A percentile compares a stretch with the other conserved stretches of the same genome.
phyloP scores from a whole-genome alignment of 2,888 invertebrate genomes.

The Syritta pipiens region DNA sequence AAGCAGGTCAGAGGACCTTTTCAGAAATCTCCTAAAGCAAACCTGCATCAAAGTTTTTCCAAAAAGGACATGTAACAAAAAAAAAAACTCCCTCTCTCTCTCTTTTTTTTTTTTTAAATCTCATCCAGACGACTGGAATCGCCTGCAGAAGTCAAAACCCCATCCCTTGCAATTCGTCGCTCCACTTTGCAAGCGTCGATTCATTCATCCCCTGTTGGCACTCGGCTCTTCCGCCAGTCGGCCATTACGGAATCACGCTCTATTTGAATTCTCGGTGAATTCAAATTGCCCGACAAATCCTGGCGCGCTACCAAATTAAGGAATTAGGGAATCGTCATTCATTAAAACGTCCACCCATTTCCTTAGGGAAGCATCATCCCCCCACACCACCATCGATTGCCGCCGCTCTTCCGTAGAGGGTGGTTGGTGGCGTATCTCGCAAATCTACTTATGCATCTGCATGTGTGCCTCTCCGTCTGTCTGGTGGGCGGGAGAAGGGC shows the following conservation, averaged over 20 bases:
- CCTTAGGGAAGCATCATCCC: conserved; percentile 54
- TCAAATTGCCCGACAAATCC: conserved; percentile 68
- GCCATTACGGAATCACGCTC: conserved; percentile 68
- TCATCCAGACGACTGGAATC: too few species aligned
- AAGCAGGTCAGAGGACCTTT: too few species aligned
- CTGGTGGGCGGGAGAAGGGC: neutral
- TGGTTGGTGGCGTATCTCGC: conserved; percentile 1
- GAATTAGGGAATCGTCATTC: conserved; percentile 68
- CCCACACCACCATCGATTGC: conserved; percentile 53
- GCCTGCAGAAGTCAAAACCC: too few species aligned
- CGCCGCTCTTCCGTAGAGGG: conserved; percentile 1
- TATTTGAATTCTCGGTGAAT: conserved; percentile 66
- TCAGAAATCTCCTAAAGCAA: too few species aligned
- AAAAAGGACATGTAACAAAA: too few species aligned
- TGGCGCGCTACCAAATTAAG: conserved; percentile 68
- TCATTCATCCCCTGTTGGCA: conserved; percentile 37
- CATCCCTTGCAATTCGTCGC: too few species aligned
- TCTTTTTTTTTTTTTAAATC: too few species aligned
- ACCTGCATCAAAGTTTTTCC: too few species aligned
- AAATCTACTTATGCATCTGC: conserved; percentile 22
- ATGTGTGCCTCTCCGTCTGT: neutral
- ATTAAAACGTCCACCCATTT: conserved; percentile 69
- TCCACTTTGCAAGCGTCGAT: too few species aligned
- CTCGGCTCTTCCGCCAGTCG: conserved; percentile 53
- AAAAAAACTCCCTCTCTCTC: too few species aligned